phyloP scores from a whole-genome alignment of 2,113 vertebrate species.

The Dasypus novemcinctus region DNA sequence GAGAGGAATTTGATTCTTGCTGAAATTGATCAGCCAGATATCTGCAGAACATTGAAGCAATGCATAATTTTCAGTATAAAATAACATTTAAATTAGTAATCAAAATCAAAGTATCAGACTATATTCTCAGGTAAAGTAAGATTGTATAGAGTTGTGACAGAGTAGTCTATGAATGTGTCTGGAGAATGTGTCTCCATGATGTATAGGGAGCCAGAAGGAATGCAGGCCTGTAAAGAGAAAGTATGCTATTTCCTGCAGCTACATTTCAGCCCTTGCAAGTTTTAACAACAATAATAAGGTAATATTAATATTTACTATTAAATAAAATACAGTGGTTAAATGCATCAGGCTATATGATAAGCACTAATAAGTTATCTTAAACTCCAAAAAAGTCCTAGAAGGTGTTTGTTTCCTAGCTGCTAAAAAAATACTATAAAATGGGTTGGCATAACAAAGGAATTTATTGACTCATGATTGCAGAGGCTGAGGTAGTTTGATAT shows the following conservation, averaged over 20 bases:
- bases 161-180: not conserved
- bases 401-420: no score
- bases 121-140: not conserved
- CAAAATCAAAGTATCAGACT: not conserved
- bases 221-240: not conserved
- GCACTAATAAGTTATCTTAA: not conserved
- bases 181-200: not conserved
- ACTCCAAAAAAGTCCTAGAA: not conserved
- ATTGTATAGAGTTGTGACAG: not conserved
- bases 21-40: not conserved
- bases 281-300: not conserved
- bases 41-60: not conserved
- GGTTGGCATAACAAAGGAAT: no score
- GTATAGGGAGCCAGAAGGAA: not conserved
- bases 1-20: not conserved
- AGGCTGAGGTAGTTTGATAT: no score
- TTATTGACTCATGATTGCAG: no score
- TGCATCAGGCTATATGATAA: not conserved
- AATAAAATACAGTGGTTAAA: not conserved
- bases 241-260: not conserved
- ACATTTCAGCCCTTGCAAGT: not conserved
- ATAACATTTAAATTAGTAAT: not conserved
- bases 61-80: not conserved
- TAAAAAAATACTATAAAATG: no score
- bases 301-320: not conserved